Evolutionary conservation across 2,888 invertebrate species (phyloP).

Genomic region (Heliconius aoede): DNA sequence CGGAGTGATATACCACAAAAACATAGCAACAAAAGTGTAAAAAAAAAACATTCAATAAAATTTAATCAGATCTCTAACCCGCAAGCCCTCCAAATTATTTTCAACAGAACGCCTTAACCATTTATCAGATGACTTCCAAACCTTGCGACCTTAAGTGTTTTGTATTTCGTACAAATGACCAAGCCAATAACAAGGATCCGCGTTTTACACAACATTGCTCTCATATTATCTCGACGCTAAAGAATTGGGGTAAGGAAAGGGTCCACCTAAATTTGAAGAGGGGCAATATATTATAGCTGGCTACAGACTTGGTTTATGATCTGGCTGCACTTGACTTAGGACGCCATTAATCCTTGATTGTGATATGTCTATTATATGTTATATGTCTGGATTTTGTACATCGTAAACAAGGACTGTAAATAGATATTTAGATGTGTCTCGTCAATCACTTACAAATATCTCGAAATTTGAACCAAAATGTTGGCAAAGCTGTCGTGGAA

Average conservation of each 20-base stretch:
- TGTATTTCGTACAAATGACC: slow-evolving; percentile 32
- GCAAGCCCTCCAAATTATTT: background rate
- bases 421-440: no score
- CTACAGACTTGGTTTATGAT: slow-evolving; percentile 36
- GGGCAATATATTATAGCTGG: slow-evolving; percentile 39
- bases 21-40: background rate
- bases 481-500: no score
- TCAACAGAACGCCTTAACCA: background rate
- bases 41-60: background rate
- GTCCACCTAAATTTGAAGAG: slow-evolving; percentile 43
- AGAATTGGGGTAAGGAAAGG: slow-evolving; percentile 43
- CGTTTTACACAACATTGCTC: slow-evolving; percentile 42
- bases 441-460: no score
- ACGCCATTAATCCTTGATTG: slow-evolving; percentile 26
- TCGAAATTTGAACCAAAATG: no score
- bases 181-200: slow-evolving; percentile 35
- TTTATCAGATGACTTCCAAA: slow-evolving; percentile 7
- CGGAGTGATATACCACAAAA: background rate
- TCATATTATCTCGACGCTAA: slow-evolving; percentile 40
- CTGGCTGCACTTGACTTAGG: slow-evolving; percentile 24
- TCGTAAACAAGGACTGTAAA: background rate
- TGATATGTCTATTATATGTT: slow-evolving; percentile 16
- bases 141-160: slow-evolving; percentile 5
- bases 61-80: background rate
- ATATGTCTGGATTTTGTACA: no score